phyloP scores from a whole-genome alignment of 2,113 vertebrate species.

The Pygathrix nemaeus region DNA sequence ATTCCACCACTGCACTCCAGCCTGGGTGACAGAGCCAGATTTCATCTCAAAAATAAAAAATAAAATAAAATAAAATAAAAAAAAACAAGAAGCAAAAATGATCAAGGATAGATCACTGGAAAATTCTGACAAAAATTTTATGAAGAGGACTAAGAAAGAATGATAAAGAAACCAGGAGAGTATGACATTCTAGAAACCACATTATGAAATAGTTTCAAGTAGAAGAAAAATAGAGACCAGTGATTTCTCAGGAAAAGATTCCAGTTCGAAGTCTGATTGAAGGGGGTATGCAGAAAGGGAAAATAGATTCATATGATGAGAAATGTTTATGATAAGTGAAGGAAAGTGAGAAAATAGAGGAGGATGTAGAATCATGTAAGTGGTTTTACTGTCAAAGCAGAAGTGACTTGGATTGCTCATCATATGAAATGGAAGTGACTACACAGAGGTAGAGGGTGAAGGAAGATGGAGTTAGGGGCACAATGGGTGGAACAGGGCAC shows the following conservation, averaged over 20 bases:
- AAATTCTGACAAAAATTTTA: neutral
- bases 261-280: neutral
- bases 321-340: neutral
- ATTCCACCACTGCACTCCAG: too few species aligned
- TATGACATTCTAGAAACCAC: neutral
- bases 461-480: too few species aligned
- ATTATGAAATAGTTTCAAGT: neutral
- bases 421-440: neutral
- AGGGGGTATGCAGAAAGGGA: neutral
- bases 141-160: neutral
- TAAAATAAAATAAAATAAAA: too few species aligned
- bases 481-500: neutral
- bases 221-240: neutral
- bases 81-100: neutral
- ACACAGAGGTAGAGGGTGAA: neutral
- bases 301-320: neutral
- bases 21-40: too few species aligned
- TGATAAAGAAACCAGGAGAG: neutral
- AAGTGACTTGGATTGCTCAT: neutral
- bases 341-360: neutral
- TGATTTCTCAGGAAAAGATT: neutral
- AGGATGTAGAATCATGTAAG: neutral
- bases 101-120: neutral
- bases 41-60: too few species aligned
- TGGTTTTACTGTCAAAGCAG: neutral